Conservation (phyloP, 2,797 vertebrate species). For the Pantherophis vulpinus region DNA sequence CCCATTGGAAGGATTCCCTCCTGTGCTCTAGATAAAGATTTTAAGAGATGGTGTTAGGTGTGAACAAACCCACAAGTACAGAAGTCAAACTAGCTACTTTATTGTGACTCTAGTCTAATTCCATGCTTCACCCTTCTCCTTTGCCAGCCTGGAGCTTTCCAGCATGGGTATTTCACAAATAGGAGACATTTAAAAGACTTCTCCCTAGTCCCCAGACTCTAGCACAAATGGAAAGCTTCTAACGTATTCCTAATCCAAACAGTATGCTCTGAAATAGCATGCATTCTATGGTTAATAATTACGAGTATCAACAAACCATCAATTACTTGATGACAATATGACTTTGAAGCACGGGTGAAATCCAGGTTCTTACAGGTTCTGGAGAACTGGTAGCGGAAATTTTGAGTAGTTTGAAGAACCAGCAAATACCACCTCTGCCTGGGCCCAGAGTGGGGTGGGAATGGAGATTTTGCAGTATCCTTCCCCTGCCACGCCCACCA, state of each 20-base stretch:
- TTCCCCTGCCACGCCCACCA: too few species aligned
- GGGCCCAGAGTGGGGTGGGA: too few species aligned
- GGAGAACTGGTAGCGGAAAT: too few species aligned
- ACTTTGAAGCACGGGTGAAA: not conserved
- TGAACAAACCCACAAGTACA: not conserved
- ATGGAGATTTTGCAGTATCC: too few species aligned
- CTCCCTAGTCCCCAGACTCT: too few species aligned
- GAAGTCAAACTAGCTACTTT: not conserved
- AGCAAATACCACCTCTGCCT: too few species aligned
- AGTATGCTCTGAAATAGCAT: not conserved
- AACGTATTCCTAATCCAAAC: not conserved
- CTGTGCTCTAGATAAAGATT: not conserved
- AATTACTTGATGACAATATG: not conserved
- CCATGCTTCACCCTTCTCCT: not conserved
- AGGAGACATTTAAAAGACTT: not conserved
- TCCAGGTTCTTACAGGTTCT: too few species aligned
- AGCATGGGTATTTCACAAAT: not conserved
- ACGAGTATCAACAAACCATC: not conserved
- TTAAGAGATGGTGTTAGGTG: not conserved
- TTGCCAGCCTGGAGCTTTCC: not conserved
- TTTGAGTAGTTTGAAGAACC: too few species aligned
- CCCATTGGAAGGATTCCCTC: not conserved
- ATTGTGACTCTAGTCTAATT: not conserved
- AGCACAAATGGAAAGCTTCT: not conserved
- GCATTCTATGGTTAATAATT: not conserved